Percentiles rank a stretch among this genome's conserved stretches.
phyloP scores from a whole-genome alignment of 1,140 invertebrate genomes.

The Wasmannia auropunctata region DNA sequence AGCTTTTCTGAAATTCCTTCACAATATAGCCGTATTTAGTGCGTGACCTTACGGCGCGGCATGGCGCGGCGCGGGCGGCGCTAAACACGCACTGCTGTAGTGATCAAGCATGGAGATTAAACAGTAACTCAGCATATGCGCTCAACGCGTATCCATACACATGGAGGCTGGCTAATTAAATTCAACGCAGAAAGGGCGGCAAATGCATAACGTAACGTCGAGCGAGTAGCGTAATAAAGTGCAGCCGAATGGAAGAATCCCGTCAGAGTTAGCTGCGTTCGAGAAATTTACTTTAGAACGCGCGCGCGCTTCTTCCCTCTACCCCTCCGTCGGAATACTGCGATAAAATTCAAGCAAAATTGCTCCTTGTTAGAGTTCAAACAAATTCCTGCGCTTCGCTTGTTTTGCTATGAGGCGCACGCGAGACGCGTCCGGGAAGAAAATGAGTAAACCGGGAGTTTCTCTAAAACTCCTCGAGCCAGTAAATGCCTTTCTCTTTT shows the following conservation, averaged over 20 bases:
- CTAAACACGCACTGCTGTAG: not conserved
- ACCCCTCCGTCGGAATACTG: not conserved
- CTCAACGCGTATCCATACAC: not conserved
- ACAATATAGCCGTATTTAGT: not conserved
- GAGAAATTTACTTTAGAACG: conserved; percentile 53
- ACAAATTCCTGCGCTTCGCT: conserved; percentile 46
- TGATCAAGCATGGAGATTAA: conserved; percentile 50
- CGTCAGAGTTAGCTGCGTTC: conserved; percentile 26
- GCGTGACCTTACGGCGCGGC: not conserved
- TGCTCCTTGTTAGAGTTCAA: conserved; percentile 39
- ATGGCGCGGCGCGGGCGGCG: too few species aligned
- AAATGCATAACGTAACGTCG: conserved; percentile 53
- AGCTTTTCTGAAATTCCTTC: conserved; percentile 35
- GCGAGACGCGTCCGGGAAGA: conserved; percentile 7
- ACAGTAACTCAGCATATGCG: not conserved
- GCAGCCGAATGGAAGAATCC: conserved; percentile 12
- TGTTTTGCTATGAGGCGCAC: conserved; percentile 3
- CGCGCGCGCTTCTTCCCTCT: not conserved
- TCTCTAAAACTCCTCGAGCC: not conserved
- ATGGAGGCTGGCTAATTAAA: conserved; percentile 54
- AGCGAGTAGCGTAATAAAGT: conserved; percentile 61
- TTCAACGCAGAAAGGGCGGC: conserved; percentile 45
- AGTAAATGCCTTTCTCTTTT: conserved; percentile 36
- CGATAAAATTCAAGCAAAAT: conserved; percentile 50
- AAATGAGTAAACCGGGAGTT: conserved; percentile 25